These are phyloP conservation scores for Microchirus variegatus DNA, from an alignment of 2,797 vertebrate genomes.

Conservation along the genomic window DNA sequence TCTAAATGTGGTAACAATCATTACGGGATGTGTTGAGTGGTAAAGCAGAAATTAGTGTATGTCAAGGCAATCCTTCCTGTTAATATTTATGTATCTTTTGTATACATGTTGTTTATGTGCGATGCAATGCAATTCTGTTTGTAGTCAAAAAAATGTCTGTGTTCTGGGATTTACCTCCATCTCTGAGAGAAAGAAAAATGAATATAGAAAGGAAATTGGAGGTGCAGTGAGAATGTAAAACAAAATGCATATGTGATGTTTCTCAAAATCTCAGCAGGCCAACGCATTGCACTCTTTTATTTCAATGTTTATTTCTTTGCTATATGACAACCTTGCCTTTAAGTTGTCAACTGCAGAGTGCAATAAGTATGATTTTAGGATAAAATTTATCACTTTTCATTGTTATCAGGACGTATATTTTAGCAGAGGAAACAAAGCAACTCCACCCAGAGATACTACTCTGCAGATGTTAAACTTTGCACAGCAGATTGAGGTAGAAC, in stretches of 20 bases:
- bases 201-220: slow-evolving; percentile 17
- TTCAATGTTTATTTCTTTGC: slow-evolving; percentile 69
- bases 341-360: slow-evolving; percentile 75
- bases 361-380: slow-evolving; percentile 51
- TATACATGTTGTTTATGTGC: slow-evolving; percentile 45
- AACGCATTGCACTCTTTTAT: slow-evolving; percentile 68
- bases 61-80: slow-evolving; percentile 27
- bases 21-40: slow-evolving; percentile 59
- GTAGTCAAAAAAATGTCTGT: slow-evolving; percentile 32
- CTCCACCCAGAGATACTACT: slow-evolving; percentile 10
- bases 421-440: slow-evolving; percentile 16
- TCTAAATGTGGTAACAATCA: slow-evolving; percentile 67
- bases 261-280: slow-evolving; percentile 46
- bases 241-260: neutral
- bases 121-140: slow-evolving; percentile 44
- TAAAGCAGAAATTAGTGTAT: slow-evolving; percentile 16
- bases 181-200: slow-evolving; percentile 42
- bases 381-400: slow-evolving; percentile 18
- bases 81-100: slow-evolving; percentile 35
- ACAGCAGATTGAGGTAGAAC: slow-evolving; percentile 34
- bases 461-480: slow-evolving; percentile 4
- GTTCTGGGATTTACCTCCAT: slow-evolving; percentile 22
- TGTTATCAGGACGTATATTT: slow-evolving; percentile 21
- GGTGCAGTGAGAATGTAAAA: neutral
- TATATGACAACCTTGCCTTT: slow-evolving; percentile 81